Conservation (phyloP, 2,888 invertebrate species). For the Rhagonycha fulva region DNA sequence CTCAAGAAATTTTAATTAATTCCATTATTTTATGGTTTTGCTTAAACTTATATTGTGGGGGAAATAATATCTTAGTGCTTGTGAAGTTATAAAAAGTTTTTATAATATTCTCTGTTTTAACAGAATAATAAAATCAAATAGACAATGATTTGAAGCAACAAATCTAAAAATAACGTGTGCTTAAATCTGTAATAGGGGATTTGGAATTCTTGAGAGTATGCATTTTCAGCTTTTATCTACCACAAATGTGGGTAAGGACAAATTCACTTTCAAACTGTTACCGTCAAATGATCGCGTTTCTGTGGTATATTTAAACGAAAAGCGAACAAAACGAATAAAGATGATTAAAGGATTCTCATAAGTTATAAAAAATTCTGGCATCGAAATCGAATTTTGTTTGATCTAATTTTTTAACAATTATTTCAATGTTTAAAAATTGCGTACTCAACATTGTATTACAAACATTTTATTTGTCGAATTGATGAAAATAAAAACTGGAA, state of each 20-base stretch:
- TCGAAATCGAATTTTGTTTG: not conserved
- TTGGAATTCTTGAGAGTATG: constrained; percentile 17
- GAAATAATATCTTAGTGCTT: not conserved
- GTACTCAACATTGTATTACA: not conserved
- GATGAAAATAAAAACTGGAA: not conserved
- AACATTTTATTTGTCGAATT: not conserved
- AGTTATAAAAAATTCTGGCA: constrained; percentile 1
- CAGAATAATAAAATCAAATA: constrained; percentile 1
- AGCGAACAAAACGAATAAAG: constrained; percentile 11
- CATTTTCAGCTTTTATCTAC: constrained; percentile 24
- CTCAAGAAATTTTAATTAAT: not conserved
- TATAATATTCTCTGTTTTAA: not conserved
- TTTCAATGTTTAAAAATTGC: not conserved
- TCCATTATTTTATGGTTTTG: not conserved
- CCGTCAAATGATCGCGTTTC: constrained; percentile 12
- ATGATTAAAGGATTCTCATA: constrained; percentile 16
- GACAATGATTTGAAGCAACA: constrained; percentile 10
- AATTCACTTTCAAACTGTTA: constrained; percentile 22
- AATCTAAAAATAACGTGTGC: constrained; percentile 11
- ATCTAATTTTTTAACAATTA: not conserved
- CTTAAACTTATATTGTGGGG: not conserved
- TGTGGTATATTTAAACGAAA: not conserved
- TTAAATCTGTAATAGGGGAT: constrained; percentile 20
- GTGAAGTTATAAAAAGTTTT: not conserved
- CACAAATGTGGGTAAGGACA: constrained; percentile 21